Evolutionary conservation across 92 coral and sea anemone species (phyloP), one percentile per base, ranked within the genome.

Genomic region (Epizoanthus fatuus): DNA sequence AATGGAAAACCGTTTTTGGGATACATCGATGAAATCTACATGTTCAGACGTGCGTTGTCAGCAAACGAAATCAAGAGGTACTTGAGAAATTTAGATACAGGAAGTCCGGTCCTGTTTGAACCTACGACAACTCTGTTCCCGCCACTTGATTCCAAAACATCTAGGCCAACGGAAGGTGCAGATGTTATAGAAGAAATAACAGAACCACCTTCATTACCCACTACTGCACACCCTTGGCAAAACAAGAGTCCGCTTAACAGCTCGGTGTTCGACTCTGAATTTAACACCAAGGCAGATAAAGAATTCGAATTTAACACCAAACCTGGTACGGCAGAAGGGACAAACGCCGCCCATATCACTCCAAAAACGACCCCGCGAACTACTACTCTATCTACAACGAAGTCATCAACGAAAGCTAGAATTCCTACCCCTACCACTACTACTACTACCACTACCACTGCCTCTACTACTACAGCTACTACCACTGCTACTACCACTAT

Each of bases 11-110:
- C 87, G 29, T 91, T 97, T 4, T 72, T 86, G 45, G 99, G 99
- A 15, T 86, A 64, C 45, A 66, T 97, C 10, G 99, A 97, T 39
- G 99, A 97, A 86, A 79, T 97, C 12, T 97, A 97, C 79, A 85
- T 97, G 44, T 97, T 93, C 47, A 90, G 92, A 12, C 92, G 99
- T 11, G 95, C 98, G 2, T 83, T 97, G 60, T 65, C 60, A 0
- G 95, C 88, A 3, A 63, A 63, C 25, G 99, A 97, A 69, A 92
- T 97, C n/a, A 75, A 80, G 17, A 79, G 72, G 25, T 95, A 97
- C 80, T 58, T 97, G 13, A 76, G 72, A 3, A 95, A 91, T 70
- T 69, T 93, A 73, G 87, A 83, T 67, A 16, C 77, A 19, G 81
- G 92, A 29, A 63, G 79, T 54, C 74, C 85, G 2, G 59, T 39